phyloP scores from a whole-genome alignment of 2,113 vertebrate genomes.

The Chloropsis hardwickii region DNA sequence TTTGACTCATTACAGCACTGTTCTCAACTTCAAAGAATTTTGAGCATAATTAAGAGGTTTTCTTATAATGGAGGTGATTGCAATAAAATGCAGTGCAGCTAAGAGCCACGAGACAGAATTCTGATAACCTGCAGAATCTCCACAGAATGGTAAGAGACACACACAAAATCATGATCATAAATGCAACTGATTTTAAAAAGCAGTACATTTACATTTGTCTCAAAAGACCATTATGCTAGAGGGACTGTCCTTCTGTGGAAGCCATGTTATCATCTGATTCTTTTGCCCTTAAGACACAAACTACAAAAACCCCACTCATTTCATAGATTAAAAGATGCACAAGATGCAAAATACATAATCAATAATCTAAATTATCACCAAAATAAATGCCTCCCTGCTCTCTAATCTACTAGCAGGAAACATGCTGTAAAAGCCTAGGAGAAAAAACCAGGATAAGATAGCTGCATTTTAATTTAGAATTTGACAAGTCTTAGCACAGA shows the following conservation, averaged over 20 bases:
- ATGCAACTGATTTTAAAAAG: not conserved
- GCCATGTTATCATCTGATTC: not conserved
- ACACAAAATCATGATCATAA: not conserved
- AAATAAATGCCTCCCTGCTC: not conserved
- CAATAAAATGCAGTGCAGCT: not conserved
- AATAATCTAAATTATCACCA: not conserved
- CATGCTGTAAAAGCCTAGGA: not conserved
- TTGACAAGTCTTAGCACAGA: slow-evolving; percentile 15
- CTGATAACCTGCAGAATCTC: not conserved
- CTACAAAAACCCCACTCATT: not conserved
- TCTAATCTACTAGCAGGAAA: not conserved
- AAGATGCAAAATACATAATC: not conserved
- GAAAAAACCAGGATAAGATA: not conserved
- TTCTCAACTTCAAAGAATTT: slow-evolving; percentile 34
- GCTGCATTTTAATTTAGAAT: slow-evolving; percentile 10
- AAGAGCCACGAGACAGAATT: not conserved
- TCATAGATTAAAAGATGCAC: not conserved
- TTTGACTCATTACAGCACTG: not conserved
- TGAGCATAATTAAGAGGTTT: slow-evolving; percentile 34
- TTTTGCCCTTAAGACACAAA: not conserved
- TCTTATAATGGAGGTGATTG: not conserved
- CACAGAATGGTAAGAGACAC: not conserved
- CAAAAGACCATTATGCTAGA: not conserved
- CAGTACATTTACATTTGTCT: not conserved
- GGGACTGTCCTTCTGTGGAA: not conserved